A percentile compares a stretch with the other conserved stretches of the same genome.
phyloP scores from a whole-genome alignment of 2,113 vertebrate species.

The Gymnocephalus cernua region DNA sequence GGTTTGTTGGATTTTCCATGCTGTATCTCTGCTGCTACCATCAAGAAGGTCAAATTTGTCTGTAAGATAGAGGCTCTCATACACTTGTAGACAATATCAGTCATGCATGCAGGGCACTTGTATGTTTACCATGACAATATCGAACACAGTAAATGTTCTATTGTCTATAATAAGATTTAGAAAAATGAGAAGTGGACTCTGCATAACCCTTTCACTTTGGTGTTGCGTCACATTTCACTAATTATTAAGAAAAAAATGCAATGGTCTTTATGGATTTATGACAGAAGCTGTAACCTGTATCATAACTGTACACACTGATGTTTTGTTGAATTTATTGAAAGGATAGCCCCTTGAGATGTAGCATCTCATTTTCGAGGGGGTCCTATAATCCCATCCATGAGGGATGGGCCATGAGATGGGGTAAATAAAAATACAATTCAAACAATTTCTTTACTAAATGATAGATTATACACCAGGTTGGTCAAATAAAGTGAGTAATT shows the following conservation, averaged over 20 bases:
- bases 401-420: neutral
- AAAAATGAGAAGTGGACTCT: neutral
- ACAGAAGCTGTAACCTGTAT: neutral
- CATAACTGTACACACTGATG: neutral
- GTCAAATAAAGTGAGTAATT: neutral
- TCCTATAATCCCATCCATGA: no score
- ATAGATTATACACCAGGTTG: neutral
- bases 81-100: neutral
- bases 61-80: neutral
- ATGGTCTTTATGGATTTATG: neutral
- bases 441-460: neutral
- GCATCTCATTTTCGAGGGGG: no score
- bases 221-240: neutral
- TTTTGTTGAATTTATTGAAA: neutral
- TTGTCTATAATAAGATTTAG: neutral
- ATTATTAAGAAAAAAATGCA: no score
- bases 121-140: neutral
- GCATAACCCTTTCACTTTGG: neutral
- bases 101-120: neutral
- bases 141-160: neutral
- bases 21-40: conserved; percentile 1
- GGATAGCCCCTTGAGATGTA: no score
- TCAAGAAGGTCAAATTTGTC: conserved; percentile 21
- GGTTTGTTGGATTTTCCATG: conserved; percentile 34
- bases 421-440: neutral